These are phyloP conservation scores for Lipophrys pholis DNA, from an alignment of 2,113 vertebrate genomes.

Conservation along the genomic window DNA sequence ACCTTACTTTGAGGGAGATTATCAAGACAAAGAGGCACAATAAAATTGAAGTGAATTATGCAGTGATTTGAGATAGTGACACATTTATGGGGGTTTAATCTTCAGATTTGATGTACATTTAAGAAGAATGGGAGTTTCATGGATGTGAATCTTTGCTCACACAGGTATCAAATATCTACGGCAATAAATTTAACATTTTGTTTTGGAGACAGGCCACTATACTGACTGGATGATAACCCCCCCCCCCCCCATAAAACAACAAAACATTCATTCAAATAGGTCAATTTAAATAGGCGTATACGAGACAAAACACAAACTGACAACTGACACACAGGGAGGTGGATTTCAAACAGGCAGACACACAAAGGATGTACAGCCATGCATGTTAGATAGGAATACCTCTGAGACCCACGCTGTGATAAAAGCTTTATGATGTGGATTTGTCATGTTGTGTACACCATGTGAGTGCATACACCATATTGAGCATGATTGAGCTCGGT, in stretches of 20 bases:
- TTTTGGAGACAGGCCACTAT: not conserved
- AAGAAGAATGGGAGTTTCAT: not conserved
- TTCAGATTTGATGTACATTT: not conserved
- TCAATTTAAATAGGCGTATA: constrained; percentile 3
- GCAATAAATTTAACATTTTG: not conserved
- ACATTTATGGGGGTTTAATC: not conserved
- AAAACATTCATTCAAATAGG: constrained; percentile 3
- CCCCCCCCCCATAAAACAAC: not conserved
- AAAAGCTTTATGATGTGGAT: constrained; percentile 50
- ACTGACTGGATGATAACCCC: constrained; percentile 1
- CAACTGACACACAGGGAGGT: constrained; percentile 12
- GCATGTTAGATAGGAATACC: constrained; percentile 47
- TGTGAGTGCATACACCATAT: constrained; percentile 29
- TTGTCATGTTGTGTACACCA: constrained; percentile 23
- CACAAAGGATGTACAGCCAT: constrained; percentile 34
- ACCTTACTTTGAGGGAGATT: constrained; percentile 9
- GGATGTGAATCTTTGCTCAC: not conserved
- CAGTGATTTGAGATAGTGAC: not conserved
- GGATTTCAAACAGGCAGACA: constrained; percentile 40
- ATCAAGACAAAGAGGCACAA: constrained; percentile 5
- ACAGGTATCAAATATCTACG: not conserved
- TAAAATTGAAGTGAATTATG: not conserved
- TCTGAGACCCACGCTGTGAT: constrained; percentile 53
- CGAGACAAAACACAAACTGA: constrained; percentile 20
- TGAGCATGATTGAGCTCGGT: constrained; percentile 2